Base-by-base conservation (phyloP, 2,888 invertebrate species). In the Steinernema scapterisci region DNA sequence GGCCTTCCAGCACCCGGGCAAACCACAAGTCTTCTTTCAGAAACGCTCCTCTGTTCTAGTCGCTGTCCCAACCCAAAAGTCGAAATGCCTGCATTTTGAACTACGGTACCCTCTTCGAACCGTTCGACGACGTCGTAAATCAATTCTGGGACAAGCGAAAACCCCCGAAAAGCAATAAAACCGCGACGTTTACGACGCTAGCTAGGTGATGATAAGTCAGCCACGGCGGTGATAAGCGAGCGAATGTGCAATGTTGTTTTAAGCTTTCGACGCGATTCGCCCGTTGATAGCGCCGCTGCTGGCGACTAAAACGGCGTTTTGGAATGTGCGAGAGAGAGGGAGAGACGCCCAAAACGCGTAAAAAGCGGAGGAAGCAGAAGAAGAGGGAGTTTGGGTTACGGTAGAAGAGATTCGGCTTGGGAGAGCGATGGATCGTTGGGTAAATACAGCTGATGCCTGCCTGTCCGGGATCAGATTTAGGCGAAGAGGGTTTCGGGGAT, bases 191-290 rank as follows among this genome's bases (percentile, higher is more conserved):
- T 6, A 21, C 54, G 25, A 25, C 21, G 54, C 31, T 31, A 27
- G 27, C 25, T 27, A 63, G 63, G 63, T 63, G 63, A 63, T 63
- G 63, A 63, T 63, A 63, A 63, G 63, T 31, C 63, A 27, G 27
- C 25, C 1, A 7, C 25, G 2, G 63, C 31, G 31, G 16, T 63
- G 63, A 63, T 63, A 63, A 31, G 25, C 54, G 21, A 25, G 54
- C 63, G 63, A 38, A 63, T 63, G 63, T 63, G 63, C 63, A 63
- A 63, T 63, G 63, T 63, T 63, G 63, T 25, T 63, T 63, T 63
- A 63, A 16, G 27, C 54, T 2, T 48, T 48, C 48, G 54, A 25
- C 11, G 25, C 23, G 25, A 13, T 23, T 11, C 11, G 54, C 54
- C n/a, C n/a, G 63, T 16, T 63, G 63, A 63, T 63, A 63, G 63